These are phyloP conservation scores for Genyomyrus donnyi DNA, from an alignment of 2,113 vertebrate species.

Conservation along the genomic window DNA sequence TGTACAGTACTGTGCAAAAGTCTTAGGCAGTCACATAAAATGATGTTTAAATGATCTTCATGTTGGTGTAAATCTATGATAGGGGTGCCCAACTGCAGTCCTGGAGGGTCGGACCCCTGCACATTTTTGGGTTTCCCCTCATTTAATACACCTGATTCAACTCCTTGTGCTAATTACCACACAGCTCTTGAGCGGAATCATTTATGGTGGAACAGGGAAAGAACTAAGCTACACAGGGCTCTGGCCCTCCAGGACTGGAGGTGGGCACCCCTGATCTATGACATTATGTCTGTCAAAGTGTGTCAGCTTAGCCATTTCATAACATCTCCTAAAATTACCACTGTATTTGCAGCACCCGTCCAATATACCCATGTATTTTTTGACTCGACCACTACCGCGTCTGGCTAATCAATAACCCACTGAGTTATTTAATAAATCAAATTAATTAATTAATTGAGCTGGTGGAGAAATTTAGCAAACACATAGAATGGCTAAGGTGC, in stretches of 20 bases:
- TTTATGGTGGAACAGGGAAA: too few relatives aligned
- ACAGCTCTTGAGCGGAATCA: too few relatives aligned
- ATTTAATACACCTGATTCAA: too few relatives aligned
- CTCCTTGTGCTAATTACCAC: too few relatives aligned
- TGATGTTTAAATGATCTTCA: background rate
- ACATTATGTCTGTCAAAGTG: background rate
- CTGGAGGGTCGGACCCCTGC: too few relatives aligned
- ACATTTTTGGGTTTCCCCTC: too few relatives aligned
- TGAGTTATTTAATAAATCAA: background rate
- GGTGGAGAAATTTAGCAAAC: background rate
- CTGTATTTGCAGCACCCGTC: background rate
- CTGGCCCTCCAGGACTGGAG: too few relatives aligned
- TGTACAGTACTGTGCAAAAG: background rate
- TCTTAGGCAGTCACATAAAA: background rate
- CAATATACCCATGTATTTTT: background rate
- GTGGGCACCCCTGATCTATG: background rate
- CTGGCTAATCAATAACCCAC: background rate
- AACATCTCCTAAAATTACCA: background rate
- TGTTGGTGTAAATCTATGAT: background rate
- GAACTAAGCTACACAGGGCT: too few relatives aligned
- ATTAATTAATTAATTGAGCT: background rate
- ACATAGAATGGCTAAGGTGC: background rate
- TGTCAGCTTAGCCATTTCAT: background rate
- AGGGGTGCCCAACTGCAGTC: too few relatives aligned
- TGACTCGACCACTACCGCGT: background rate